phyloP scores from a whole-genome alignment of 2,888 invertebrate genomes.

The Hemithea aestivaria region DNA sequence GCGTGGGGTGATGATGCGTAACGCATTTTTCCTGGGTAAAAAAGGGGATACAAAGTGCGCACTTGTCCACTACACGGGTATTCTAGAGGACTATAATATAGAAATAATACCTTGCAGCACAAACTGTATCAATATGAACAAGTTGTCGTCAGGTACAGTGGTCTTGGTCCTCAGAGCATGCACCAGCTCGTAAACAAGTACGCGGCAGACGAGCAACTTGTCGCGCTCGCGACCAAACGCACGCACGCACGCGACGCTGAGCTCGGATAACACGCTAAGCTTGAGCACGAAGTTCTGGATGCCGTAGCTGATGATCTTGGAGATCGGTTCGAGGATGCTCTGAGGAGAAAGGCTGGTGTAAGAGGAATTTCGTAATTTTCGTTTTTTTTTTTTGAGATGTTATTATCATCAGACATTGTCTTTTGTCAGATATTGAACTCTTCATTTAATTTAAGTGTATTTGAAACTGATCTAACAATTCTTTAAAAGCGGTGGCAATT shows the following conservation, averaged over 20 bases:
- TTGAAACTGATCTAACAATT: too few species aligned
- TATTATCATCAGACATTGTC: too few species aligned
- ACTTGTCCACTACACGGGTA: too few species aligned
- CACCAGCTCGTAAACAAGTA: constrained; percentile 95
- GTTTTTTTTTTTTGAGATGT: too few species aligned
- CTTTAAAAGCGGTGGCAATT: too few species aligned
- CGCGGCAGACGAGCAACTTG: constrained; percentile 93
- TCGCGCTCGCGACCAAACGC: constrained; percentile 96
- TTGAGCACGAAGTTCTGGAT: constrained; percentile 93
- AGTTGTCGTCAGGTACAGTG: constrained; percentile 95
- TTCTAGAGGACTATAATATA: too few species aligned
- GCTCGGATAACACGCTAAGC: constrained; percentile 88
- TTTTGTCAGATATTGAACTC: too few species aligned
- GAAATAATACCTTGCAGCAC: constrained; percentile 90
- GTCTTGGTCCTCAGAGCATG: constrained; percentile 98
- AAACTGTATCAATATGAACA: constrained; percentile 93
- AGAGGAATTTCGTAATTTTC: too few species aligned
- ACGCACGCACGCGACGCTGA: constrained; percentile 93
- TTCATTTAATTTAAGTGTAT: too few species aligned
- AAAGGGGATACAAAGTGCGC: too few species aligned
- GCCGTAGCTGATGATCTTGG: constrained; percentile 95
- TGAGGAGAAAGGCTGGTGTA: constrained; percentile 38
- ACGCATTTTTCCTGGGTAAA: too few species aligned
- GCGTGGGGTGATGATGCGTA: too few species aligned
- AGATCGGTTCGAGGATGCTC: constrained; percentile 95